Base-by-base conservation (phyloP, 1,140 invertebrate species). In the Aphelenchoides fujianensis region DNA sequence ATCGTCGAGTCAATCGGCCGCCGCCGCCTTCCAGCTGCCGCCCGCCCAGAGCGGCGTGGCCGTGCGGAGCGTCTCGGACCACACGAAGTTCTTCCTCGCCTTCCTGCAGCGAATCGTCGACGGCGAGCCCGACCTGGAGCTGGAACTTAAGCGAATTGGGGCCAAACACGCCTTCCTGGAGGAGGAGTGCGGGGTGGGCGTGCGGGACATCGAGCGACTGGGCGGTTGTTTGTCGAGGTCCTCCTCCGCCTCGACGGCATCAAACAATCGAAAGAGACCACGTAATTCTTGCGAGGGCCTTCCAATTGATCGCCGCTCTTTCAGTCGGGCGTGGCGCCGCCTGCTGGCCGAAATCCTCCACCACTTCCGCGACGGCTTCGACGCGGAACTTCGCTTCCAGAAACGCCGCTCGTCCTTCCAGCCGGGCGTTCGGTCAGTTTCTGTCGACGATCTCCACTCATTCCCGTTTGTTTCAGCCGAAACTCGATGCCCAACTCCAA, bases 241-340 rank as follows among this genome's bases (percentile, higher is more conserved):
- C 71, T 74, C 31, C 36, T 75, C 12, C 75, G 76, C 67, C 48
- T 74, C 3, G 72, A 74, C 41, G 73, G 73, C 3, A 72, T 74
- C 52, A 36, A 36, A 19, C 73, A 74, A 59, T 71, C 35, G 23
- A 74, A 74, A 34, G 72, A 74, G 57, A 72, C 72, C 16, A 74
- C 69, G 74, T 73, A 62, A 72, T 54, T 74, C 36, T 37, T 36
- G 16, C 16, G 32, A 19, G 12, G 27, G 1, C 74, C 64, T 30
- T n/a, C n/a, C 12, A 48, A 48, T 19, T 69, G 12, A 2, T 28
- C 3, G 3, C 0, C 12, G 66, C 73, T 57, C 36, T 77, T 73
- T 3, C 37, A 73, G 71, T 19, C 63, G 59, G 54, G 64, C 74
- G 28, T 74, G 72, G 72, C 23, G 74, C 12, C 23, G 69, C 16